Percentiles rank a stretch among this genome's conserved stretches.
These are phyloP conservation scores for Chelonoidis abingdonii DNA, from an alignment of 2,113 vertebrate genomes.

Conservation along the genomic window DNA sequence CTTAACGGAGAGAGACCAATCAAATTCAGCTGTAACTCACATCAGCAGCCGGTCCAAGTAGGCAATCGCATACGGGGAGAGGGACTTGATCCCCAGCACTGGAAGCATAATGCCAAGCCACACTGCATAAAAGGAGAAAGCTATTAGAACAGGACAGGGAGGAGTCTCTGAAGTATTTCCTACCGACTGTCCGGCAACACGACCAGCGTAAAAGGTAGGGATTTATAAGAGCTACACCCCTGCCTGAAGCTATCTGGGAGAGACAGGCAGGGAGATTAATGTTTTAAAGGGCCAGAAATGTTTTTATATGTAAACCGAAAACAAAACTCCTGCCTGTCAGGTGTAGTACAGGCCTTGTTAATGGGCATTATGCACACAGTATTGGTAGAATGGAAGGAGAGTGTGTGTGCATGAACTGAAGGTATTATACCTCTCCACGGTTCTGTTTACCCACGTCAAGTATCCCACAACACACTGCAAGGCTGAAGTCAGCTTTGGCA, in stretches of 20 bases:
- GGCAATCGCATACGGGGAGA: slow-evolving; percentile 90
- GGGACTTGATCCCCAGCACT: slow-evolving; percentile 91
- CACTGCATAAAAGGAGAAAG: slow-evolving; percentile 78
- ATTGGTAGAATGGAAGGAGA: too few species aligned
- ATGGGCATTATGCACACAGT: too few species aligned
- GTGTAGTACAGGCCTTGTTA: too few species aligned
- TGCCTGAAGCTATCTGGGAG: background rate
- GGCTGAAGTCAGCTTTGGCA: background rate
- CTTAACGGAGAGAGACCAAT: rapidly evolving
- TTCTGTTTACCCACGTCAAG: background rate
- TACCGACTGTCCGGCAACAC: background rate
- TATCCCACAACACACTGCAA: background rate
- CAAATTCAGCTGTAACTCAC: slow-evolving; percentile 78
- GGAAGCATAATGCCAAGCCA: slow-evolving; percentile 97
- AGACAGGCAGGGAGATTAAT: background rate
- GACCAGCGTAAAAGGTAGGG: background rate
- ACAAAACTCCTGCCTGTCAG: background rate
- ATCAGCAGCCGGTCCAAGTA: slow-evolving; percentile 93
- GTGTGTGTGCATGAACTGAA: too few species aligned
- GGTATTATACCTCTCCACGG: background rate
- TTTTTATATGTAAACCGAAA: background rate
- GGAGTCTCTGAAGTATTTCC: background rate
- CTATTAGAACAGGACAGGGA: background rate
- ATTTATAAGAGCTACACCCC: too few species aligned
- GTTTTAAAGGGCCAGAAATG: background rate